These are phyloP conservation scores for Drosophila maculinotata DNA, from an alignment of 2,888 invertebrate species.

Conservation along the genomic window DNA sequence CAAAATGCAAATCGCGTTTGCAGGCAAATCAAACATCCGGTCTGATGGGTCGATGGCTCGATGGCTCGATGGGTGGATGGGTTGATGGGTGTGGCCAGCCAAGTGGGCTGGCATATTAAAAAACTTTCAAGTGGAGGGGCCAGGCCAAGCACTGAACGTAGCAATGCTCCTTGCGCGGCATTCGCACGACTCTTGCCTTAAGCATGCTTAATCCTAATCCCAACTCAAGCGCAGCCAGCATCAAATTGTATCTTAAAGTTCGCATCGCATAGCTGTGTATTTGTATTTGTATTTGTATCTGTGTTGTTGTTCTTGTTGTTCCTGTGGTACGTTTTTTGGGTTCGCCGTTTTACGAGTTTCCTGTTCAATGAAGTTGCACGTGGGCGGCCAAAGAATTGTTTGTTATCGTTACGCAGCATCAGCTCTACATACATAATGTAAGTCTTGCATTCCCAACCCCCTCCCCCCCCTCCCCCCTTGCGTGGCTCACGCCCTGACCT, in stretches of 20 bases:
- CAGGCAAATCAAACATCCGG: constrained; percentile 49
- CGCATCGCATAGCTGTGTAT: constrained; percentile 12
- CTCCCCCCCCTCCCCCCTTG: neutral
- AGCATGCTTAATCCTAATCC: constrained; percentile 47
- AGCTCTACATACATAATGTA: constrained; percentile 57
- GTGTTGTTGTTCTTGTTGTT: constrained; percentile 13
- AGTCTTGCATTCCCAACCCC: constrained; percentile 33
- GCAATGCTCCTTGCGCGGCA: constrained; percentile 3
- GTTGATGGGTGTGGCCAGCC: neutral
- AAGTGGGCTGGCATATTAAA: too few species aligned
- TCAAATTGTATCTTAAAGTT: constrained; percentile 56
- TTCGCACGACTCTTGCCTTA: constrained; percentile 30
- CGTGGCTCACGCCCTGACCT: neutral
- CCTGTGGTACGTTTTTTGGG: constrained; percentile 29
- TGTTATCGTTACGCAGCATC: constrained; percentile 60
- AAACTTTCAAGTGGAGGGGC: too few species aligned
- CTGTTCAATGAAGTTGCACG: constrained; percentile 77
- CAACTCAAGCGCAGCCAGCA: constrained; percentile 21
- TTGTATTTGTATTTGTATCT: constrained; percentile 8
- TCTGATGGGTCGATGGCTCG: constrained; percentile 8
- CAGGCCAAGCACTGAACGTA: constrained; percentile 13
- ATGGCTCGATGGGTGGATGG: neutral
- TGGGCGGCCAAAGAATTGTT: constrained; percentile 54
- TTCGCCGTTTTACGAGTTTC: constrained; percentile 69
- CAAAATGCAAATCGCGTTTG: constrained; percentile 47